Evolutionary conservation across 1,140 invertebrate species (phyloP), one percentile per base, ranked within the genome.

Genomic region (Drosophila ironensis): DNA sequence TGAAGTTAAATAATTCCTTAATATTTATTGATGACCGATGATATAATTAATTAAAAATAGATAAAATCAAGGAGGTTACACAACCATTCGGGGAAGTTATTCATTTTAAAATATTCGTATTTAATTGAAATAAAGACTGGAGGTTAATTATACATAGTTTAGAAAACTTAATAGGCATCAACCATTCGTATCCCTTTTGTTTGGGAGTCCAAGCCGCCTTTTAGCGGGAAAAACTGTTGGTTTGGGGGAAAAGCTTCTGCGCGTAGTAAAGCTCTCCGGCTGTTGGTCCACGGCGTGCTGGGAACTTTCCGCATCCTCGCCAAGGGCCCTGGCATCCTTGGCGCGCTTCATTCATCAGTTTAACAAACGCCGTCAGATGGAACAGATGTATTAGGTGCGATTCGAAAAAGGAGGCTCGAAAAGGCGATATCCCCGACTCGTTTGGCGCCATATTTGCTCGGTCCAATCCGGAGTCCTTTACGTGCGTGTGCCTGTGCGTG

Each of bases 261-360:
- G n/a, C 54, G 68, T 71, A 71, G 68, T 72, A 71, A 72, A 71
- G 68, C 68, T 71, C 48, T 33, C n/a, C 37, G 38, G 19, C 40
- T 66, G 54, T 27, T 51, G 57, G 77, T 77, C 52, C 72, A 69
- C 35, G 52, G 45, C 52, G 48, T 56, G 51, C 67, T 59, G 60
- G 38, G 19, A 82, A 81, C 67, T 75, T 81, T 72, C 56, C 68
- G 41, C 57, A 70, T 77, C 73, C 67, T 72, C 42, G 74, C 47
- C 48, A 54, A 74, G 52, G 64, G 53, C 60, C 52, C 72, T 84
- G 51, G 73, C 54, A 80, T 52, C 37, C 28, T 61, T 77, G 59
- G 63, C 22, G 53, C 44, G 80, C 54, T 84, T 78, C 78, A 84
- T 84, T 84, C 78, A 82, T 86, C 80, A 82, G 78, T 84, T 64